Percentiles rank a stretch among this genome's conserved stretches.
Conservation (phyloP, 2,888 invertebrate genomes). For the Macrosiphum euphorbiae region DNA sequence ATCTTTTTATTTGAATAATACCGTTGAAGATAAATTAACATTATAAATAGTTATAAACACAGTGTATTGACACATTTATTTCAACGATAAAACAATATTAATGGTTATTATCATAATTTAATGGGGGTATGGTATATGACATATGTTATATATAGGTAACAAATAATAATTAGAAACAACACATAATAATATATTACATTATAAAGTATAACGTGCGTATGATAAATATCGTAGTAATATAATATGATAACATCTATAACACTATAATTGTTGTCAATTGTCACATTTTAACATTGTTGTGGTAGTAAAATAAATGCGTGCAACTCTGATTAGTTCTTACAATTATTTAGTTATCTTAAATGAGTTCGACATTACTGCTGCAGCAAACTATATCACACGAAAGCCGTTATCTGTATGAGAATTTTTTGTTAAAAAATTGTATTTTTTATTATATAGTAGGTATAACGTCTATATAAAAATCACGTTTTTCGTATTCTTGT, state of each 20-base stretch:
- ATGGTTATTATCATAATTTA: background rate
- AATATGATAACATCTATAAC: background rate
- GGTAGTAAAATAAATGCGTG: background rate
- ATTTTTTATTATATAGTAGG: background rate
- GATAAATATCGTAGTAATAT: background rate
- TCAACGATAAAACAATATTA: background rate
- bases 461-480: background rate
- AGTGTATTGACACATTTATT: background rate
- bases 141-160: background rate
- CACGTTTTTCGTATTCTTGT: background rate
- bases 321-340: background rate
- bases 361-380: background rate
- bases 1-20: background rate
- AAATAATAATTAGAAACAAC: background rate
- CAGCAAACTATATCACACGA: background rate
- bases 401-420: background rate
- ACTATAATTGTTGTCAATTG: background rate
- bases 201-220: background rate
- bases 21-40: background rate
- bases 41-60: background rate
- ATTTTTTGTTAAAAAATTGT: background rate
- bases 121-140: too few relatives aligned
- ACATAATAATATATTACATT: background rate
- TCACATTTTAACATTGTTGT: background rate
- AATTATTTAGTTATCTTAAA: background rate